phyloP scores from a whole-genome alignment of 2,113 vertebrate species.

The Serranochromis macrocephalus region DNA sequence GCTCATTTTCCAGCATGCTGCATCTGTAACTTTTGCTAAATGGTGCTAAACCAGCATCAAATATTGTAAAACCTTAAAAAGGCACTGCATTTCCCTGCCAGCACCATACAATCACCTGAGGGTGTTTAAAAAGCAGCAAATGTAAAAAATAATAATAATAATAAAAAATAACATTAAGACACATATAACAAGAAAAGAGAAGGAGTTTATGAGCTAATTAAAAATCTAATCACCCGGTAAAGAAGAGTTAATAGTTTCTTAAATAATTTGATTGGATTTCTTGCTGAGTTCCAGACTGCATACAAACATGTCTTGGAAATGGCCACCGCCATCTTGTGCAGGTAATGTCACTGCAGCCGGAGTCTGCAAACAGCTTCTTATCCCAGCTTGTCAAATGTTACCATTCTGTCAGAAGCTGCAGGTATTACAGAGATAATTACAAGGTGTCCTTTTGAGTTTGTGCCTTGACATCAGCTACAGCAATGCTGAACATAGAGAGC shows the following conservation, averaged over 20 bases:
- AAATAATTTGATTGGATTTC: not conserved
- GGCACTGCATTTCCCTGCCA: not conserved
- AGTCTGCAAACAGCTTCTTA: not conserved
- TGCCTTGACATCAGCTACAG: not conserved
- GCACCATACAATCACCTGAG: not conserved
- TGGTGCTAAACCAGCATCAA: not conserved
- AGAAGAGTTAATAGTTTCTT: not conserved
- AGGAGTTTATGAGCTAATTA: not conserved
- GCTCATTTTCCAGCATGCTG: not conserved
- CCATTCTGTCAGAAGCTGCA: not conserved
- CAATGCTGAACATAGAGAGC: not conserved
- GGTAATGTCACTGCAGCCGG: not conserved
- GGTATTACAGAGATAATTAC: not conserved
- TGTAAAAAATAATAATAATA: fast-evolving
- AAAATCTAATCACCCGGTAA: not conserved
- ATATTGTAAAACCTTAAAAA: not conserved
- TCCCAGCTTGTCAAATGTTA: not conserved
- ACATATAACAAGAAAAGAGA: not conserved
- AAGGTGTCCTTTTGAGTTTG: not conserved
- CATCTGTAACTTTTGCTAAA: not conserved
- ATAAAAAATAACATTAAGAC: not conserved
- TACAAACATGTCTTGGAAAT: not conserved
- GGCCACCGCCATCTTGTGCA: not conserved
- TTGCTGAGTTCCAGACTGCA: not conserved
- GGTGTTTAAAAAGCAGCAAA: not conserved